A percentile compares a stretch with the other conserved stretches of the same genome.
These are phyloP conservation scores for Bufo gargarizans DNA, from an alignment of 2,113 vertebrate genomes.

Conservation along the genomic window DNA sequence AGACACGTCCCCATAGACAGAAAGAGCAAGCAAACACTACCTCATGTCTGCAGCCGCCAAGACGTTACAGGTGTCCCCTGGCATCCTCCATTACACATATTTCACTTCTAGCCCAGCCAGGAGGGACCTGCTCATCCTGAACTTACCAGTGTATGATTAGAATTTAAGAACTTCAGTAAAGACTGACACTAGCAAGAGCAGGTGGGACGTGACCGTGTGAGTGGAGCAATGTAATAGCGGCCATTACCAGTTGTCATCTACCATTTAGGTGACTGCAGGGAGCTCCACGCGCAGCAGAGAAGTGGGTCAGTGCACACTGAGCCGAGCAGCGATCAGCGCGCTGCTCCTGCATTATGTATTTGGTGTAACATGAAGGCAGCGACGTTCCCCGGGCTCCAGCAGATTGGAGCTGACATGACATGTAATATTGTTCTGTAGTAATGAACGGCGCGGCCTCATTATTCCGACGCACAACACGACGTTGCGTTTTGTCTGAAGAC, in stretches of 20 bases:
- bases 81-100: no score
- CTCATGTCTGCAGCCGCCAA: no score
- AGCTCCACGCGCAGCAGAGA: conserved; percentile 79
- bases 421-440: conserved; percentile 93
- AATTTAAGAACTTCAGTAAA: not conserved
- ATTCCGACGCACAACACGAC: conserved; percentile 88
- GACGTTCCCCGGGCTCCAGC: conserved; percentile 79
- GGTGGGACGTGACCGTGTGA: not conserved
- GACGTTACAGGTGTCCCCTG: no score
- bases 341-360: conserved; percentile 96
- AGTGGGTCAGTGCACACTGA: conserved; percentile 98
- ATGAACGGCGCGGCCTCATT: conserved; percentile 93
- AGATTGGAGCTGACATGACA: conserved; percentile 96
- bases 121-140: no score
- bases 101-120: no score
- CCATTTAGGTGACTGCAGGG: conserved; percentile 50
- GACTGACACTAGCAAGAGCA: not conserved
- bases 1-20: no score
- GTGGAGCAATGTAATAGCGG: no score
- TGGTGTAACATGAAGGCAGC: conserved; percentile 91
- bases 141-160: not conserved
- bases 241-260: no score
- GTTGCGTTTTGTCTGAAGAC: conserved; percentile 87
- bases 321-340: conserved; percentile 86
- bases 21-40: no score